A percentile compares a stretch with the other conserved stretches of the same genome.
Conservation (phyloP, 2,888 invertebrate genomes). For the Drosophila testacea region DNA sequence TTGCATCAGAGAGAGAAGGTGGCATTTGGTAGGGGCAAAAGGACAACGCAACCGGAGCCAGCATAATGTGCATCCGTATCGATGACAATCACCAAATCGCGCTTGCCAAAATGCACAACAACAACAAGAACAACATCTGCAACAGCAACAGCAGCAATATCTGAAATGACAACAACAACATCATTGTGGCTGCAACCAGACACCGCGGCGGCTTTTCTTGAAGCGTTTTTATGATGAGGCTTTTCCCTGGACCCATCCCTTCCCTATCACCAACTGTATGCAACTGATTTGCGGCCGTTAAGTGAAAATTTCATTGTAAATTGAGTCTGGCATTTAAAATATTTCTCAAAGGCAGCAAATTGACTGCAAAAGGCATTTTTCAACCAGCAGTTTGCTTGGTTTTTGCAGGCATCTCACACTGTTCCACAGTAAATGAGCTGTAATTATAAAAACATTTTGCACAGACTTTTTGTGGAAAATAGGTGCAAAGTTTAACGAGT, state of each 20-base stretch:
- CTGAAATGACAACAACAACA: conserved; percentile 23
- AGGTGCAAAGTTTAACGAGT: conserved; percentile 2
- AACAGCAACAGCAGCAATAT: conserved; percentile 26
- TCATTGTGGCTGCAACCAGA: conserved; percentile 41
- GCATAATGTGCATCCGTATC: conserved; percentile 76
- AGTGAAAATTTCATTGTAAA: conserved; percentile 68
- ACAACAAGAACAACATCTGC: conserved; percentile 31
- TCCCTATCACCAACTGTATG: not conserved
- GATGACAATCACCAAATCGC: conserved; percentile 75
- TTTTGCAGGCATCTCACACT: conserved; percentile 6
- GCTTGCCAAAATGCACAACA: conserved; percentile 72
- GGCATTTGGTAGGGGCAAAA: not conserved
- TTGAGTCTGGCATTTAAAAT: conserved; percentile 68
- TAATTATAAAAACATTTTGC: conserved; percentile 14
- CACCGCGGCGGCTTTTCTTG: conserved; percentile 49
- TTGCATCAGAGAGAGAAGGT: not conserved
- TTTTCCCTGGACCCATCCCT: not conserved
- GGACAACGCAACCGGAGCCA: conserved; percentile 35
- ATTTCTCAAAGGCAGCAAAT: conserved; percentile 67
- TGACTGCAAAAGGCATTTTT: conserved; percentile 59
- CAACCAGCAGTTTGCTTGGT: conserved; percentile 19
- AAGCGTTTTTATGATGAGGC: conserved; percentile 69
- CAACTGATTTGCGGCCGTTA: conserved; percentile 70
- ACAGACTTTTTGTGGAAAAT: not conserved
- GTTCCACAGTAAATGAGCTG: conserved; percentile 14